These are phyloP conservation scores for Buceros bicornis DNA, from an alignment of 2,797 vertebrate genomes.

Conservation along the genomic window DNA sequence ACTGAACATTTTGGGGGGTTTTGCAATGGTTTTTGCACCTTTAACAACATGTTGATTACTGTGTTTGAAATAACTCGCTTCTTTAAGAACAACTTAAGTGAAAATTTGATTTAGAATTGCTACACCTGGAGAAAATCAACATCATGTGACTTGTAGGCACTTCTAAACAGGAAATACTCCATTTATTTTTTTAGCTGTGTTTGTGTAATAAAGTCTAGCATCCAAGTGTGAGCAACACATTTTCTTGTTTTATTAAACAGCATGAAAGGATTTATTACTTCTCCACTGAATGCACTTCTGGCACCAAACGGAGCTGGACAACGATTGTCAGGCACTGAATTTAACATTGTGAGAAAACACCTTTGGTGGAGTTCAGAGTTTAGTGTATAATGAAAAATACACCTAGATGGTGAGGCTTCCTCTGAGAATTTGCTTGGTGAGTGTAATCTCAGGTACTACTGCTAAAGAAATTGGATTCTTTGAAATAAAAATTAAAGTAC, in stretches of 20 bases:
- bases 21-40: constrained; percentile 56
- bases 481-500: constrained; percentile 45
- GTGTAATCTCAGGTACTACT: constrained; percentile 51
- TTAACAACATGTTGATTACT: constrained; percentile 46
- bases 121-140: constrained; percentile 70
- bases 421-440: constrained; percentile 61
- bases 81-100: constrained; percentile 17
- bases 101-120: constrained; percentile 66
- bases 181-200: constrained; percentile 65
- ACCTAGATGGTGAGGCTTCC: constrained; percentile 58
- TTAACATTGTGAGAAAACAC: constrained; percentile 52
- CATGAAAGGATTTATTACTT: constrained; percentile 60
- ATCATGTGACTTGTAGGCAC: constrained; percentile 55
- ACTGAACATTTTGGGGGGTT: neutral
- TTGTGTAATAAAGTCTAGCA: constrained; percentile 58
- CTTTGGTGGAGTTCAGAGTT: constrained; percentile 63
- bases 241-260: constrained; percentile 71
- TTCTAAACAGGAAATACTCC: constrained; percentile 63
- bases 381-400: constrained; percentile 63
- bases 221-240: constrained; percentile 70
- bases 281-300: constrained; percentile 34
- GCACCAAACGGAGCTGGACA: constrained; percentile 25
- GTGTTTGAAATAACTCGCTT: constrained; percentile 12
- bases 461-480: constrained; percentile 70
- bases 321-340: constrained; percentile 24